Conservation (phyloP, 1,140 invertebrate genomes). For the Dendroctonus ponderosae region DNA sequence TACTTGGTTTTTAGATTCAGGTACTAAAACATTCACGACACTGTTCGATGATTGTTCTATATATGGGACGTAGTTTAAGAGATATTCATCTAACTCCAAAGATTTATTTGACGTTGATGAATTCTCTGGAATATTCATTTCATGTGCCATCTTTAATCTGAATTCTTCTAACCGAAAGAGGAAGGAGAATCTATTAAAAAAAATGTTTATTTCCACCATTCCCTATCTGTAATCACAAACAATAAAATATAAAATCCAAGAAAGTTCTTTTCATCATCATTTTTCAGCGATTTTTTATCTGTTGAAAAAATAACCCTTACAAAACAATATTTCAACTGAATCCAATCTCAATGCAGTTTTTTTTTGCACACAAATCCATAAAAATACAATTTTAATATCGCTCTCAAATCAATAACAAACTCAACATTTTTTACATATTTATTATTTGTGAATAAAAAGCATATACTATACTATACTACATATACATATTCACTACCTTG, state of each 20-base stretch:
- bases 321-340: too few relatives aligned
- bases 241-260: too few relatives aligned
- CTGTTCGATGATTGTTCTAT: constrained; percentile 15
- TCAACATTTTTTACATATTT: neutral
- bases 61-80: constrained; percentile 36
- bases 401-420: neutral
- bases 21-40: constrained; percentile 9
- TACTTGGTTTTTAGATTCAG: constrained; percentile 15
- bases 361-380: neutral
- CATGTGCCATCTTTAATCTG: constrained; percentile 57
- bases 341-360: neutral
- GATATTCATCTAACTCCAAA: constrained; percentile 43
- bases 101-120: constrained; percentile 22
- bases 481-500: constrained; percentile 48
- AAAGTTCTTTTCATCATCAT: too few relatives aligned
- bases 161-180: constrained; percentile 81
- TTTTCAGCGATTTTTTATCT: too few relatives aligned
- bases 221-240: too few relatives aligned
- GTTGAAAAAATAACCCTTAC: too few relatives aligned
- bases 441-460: neutral
- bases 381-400: neutral
- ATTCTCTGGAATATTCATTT: constrained; percentile 13
- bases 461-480: neutral
- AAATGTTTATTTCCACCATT: neutral
- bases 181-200: constrained; percentile 58